A percentile compares a stretch with the other conserved stretches of the same genome.
Evolutionary conservation across 2,888 invertebrate species (phyloP).

Genomic region (Lagria hirta): DNA sequence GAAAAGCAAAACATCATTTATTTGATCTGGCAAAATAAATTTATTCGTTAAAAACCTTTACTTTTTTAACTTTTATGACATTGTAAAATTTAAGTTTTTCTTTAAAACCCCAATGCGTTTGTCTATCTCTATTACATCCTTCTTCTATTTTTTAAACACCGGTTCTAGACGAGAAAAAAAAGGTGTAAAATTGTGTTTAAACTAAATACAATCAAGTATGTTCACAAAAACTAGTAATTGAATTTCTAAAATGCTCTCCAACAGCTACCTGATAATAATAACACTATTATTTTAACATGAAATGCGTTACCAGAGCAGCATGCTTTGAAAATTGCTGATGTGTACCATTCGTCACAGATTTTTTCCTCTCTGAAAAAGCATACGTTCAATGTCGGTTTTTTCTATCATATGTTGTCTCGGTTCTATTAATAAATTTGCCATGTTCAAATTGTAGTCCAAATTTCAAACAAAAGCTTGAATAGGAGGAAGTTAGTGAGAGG

Average conservation of each 20-base stretch:
- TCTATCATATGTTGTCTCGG: constrained; percentile 14
- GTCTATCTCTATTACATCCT: neutral
- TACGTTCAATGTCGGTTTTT: constrained; percentile 19
- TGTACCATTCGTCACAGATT: constrained; percentile 18
- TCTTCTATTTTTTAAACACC: neutral
- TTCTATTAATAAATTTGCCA: constrained; percentile 7
- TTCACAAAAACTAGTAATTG: constrained; percentile 23
- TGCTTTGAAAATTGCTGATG: constrained; percentile 18
- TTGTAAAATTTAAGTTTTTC: neutral
- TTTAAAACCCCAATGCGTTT: constrained; percentile 3
- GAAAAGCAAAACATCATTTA: neutral
- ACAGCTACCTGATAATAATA: constrained; percentile 3
- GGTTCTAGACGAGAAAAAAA: constrained; percentile 1
- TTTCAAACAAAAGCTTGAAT: constrained; percentile 16
- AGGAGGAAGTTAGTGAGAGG: constrained; percentile 16
- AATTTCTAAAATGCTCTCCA: constrained; percentile 14
- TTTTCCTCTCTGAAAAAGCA: constrained; percentile 18
- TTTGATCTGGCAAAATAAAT: neutral
- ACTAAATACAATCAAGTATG: constrained; percentile 22
- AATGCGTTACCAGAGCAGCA: constrained; percentile 13
- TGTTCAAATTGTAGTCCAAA: constrained; percentile 12
- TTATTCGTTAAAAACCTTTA: neutral
- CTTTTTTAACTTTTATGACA: no score
- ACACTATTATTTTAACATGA: constrained; percentile 29
- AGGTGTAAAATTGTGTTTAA: constrained; percentile 24